Percentiles rank a stretch among this genome's conserved stretches.
These are phyloP conservation scores for Buceros bicornis DNA, from an alignment of 2,797 vertebrate species.

Conservation along the genomic window DNA sequence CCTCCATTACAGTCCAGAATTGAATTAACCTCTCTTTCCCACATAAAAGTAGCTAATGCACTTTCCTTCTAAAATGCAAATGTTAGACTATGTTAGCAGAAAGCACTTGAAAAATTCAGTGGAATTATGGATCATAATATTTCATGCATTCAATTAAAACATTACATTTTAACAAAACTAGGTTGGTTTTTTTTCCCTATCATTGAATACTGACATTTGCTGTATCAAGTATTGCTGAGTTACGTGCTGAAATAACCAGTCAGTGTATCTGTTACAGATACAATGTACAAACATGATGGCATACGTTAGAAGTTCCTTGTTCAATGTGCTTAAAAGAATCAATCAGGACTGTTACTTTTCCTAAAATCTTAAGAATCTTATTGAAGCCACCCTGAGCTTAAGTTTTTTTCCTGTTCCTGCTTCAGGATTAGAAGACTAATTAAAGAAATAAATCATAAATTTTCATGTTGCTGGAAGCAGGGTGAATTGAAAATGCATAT, in stretches of 20 bases:
- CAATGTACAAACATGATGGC: neutral
- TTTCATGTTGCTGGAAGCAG: neutral
- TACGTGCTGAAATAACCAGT: neutral
- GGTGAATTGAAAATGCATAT: neutral
- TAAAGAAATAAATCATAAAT: neutral
- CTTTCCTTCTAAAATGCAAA: conserved; percentile 68
- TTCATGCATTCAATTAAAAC: conserved; percentile 42
- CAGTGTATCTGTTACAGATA: neutral
- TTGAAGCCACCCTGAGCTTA: neutral
- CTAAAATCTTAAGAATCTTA: neutral
- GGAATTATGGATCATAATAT: conserved; percentile 16
- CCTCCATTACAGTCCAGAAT: conserved; percentile 60
- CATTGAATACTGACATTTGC: neutral
- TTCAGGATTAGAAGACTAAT: neutral
- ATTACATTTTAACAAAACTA: conserved; percentile 18
- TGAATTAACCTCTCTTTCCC: conserved; percentile 68
- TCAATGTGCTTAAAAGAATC: neutral
- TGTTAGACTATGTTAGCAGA: neutral
- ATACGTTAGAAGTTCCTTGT: neutral
- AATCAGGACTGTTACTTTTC: neutral
- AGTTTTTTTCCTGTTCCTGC: neutral
- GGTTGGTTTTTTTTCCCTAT: neutral
- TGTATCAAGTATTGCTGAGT: neutral
- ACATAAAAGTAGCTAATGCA: conserved; percentile 57
- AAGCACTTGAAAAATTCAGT: conserved; percentile 45